Evolutionary conservation across 2,888 invertebrate species (phyloP), one percentile per base, ranked within the genome.

Genomic region (Boloria euphrosyne): DNA sequence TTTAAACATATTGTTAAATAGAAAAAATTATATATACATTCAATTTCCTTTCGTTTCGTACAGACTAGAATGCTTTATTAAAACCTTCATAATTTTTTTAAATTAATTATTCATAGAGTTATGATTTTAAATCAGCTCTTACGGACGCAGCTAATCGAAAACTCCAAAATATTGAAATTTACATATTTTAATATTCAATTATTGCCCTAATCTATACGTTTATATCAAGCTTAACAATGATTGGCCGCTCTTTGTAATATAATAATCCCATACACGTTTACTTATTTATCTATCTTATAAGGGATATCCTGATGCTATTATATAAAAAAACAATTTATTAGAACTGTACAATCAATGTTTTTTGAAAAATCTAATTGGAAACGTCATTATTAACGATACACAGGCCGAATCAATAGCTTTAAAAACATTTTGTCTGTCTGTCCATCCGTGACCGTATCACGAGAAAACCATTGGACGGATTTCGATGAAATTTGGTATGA

Each of bases 101-200:
- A 5, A 55, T 63, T 50, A 55, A 55, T 63, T 62, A 63, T 63
- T 63, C 49, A 55, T 62, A 63, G 50, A 31, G 16, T 51, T 57
- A 44, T 43, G 57, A 14, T 63, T 63, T 63, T 63, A 38, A 63
- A 51, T 63, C 43, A 50, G 18, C 50, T 22, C 57, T 63, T 51
- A 16, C 51, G 22, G n/a, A 50, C 14, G 22, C 50, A 50, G 16
- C 16, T 14, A 57, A 57, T 57, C 57, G 17, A 17, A 51, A 44
- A 17, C 13, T 44, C 10, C 14, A 14, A 22, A 57, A 57, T 57
- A 64, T 57, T 27, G 17, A 27, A 44, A 64, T 64, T 64, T 57
- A n/a, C 50, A 64, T 64, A 57, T 64, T 64, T 64, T 64, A 64
- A 57, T 64, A 64, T 44, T 57, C 57, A 44, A 57, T 57, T 6